A percentile compares a stretch with the other conserved stretches of the same genome.
Evolutionary conservation across 53 echinoderm and acorn worm genomes (phyloP).

Genomic region (Paelopatides confundens): DNA sequence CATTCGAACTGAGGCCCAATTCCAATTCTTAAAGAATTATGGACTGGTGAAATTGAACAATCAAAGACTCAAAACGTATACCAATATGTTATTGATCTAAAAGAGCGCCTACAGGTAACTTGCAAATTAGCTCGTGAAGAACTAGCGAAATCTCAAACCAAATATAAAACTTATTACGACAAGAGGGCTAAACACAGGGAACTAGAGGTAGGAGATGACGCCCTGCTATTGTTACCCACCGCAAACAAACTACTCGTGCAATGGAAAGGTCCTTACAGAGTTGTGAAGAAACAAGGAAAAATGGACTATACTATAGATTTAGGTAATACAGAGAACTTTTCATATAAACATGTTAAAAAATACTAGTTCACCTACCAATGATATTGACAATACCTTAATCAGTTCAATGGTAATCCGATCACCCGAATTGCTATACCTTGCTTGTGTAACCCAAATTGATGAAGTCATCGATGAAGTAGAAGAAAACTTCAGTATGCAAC

Average conservation of each 20-base stretch:
- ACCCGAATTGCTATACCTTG: too few species aligned
- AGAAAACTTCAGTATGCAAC: too few species aligned
- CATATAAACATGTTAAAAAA: slow-evolving; percentile 25
- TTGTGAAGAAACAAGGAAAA: not conserved
- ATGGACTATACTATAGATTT: slow-evolving; percentile 19
- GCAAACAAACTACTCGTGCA: slow-evolving; percentile 41
- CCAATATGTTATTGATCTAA: slow-evolving; percentile 43
- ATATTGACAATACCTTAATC: too few species aligned
- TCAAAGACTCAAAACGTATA: slow-evolving; percentile 26
- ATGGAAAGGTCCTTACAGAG: slow-evolving; percentile 53
- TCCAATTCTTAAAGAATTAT: not conserved
- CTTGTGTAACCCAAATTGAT: too few species aligned
- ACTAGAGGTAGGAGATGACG: slow-evolving; percentile 61
- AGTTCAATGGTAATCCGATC: too few species aligned
- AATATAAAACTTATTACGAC: slow-evolving; percentile 48
- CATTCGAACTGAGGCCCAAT: not conserved
- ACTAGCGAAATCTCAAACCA: not conserved
- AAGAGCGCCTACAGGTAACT: slow-evolving; percentile 2
- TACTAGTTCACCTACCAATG: too few species aligned
- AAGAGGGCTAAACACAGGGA: slow-evolving; percentile 30
- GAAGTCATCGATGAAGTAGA: too few species aligned
- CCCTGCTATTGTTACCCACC: slow-evolving; percentile 62
- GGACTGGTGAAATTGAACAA: not conserved
- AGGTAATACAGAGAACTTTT: slow-evolving; percentile 4
- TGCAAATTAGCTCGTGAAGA: slow-evolving; percentile 22